phyloP scores from a whole-genome alignment of 2,888 invertebrate species.

The Linnaemya vulpina region DNA sequence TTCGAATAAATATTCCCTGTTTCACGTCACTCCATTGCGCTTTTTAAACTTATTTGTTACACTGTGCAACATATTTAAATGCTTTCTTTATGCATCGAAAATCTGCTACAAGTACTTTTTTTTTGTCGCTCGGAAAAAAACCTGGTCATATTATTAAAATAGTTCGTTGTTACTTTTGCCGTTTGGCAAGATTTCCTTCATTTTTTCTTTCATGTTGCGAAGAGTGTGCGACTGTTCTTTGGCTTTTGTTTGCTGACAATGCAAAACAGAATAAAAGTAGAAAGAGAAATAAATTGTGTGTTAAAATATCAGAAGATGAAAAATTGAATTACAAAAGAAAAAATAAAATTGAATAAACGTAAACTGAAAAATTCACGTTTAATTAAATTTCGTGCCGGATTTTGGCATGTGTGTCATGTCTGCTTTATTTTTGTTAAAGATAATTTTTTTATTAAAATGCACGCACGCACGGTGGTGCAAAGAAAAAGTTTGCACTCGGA shows the following conservation, averaged over 20 bases:
- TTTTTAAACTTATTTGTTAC: not conserved
- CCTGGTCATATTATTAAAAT: constrained; percentile 43
- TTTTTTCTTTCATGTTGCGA: constrained; percentile 6
- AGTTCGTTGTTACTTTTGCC: constrained; percentile 27
- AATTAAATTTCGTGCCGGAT: constrained; percentile 68
- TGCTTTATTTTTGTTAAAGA: constrained; percentile 1
- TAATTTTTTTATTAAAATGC: not conserved
- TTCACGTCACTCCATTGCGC: too few relatives aligned
- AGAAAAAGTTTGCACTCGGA: not conserved
- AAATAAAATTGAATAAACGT: constrained; percentile 41
- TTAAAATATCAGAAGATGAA: constrained; percentile 56
- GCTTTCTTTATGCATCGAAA: constrained; percentile 26
- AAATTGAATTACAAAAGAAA: constrained; percentile 29
- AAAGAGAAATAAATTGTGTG: constrained; percentile 2
- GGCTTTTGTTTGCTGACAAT: constrained; percentile 32
- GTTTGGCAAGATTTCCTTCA: constrained; percentile 61
- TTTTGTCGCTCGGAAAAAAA: constrained; percentile 7
- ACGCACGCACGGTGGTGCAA: not conserved
- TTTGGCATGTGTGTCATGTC: constrained; percentile 64
- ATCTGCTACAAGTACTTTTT: constrained; percentile 30
- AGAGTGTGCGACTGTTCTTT: not conserved
- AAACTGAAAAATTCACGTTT: constrained; percentile 63
- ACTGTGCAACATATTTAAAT: constrained; percentile 18
- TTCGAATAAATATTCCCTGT: too few relatives aligned
- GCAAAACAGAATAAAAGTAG: constrained; percentile 1